Evolutionary conservation across 2,888 invertebrate genomes (phyloP), one percentile per base, ranked within the genome.

Genomic region (Tiphia femorata): DNA sequence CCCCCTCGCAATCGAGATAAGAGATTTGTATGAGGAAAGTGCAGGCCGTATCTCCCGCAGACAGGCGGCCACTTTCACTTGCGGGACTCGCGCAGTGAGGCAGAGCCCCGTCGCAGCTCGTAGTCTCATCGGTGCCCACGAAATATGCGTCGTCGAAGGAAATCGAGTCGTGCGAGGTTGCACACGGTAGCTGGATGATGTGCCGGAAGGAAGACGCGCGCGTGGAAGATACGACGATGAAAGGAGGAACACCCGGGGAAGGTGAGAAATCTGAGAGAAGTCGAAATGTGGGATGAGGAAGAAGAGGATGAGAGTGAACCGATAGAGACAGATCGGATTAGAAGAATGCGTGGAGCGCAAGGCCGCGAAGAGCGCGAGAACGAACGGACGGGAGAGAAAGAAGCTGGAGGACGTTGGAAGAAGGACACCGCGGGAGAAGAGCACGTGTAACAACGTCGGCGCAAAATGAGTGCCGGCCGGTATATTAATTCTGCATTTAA

Each of bases 401-500:
- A 37, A 23, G n/a, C n/a, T n/a, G 44, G 35, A 40, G 58, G 59
- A 41, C 29, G 16, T n/a, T n/a, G 17, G 29, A 43, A 17, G 16
- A 17, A 19, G 14, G 52, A 27, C 25, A 52, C 40, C 20, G 19
- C 46, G 58, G 63, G 67, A 62, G 69, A 67, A 70, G 72, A 71
- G 64, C 73, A 68, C 76, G 76, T 67, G 72, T 67, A 76, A 69
- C 65, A 75, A 68, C 67, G 64, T 58, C 66, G 64, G 67, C 56
- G 63, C 73, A 59, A 76, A 76, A 76, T 74, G 72, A 75, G 70
- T 76, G 72, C 73, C 67, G 72, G 67, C 67, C 70, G 67, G 77
- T 77, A 77, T 77, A 78, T 78, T 78, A 78, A 78, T 78, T 77
- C 74, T 71, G 72, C 76, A 76, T 78, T 78, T 78, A 79, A 77